Conservation (phyloP, 2,888 invertebrate species). For the Drosophila diplacantha region DNA sequence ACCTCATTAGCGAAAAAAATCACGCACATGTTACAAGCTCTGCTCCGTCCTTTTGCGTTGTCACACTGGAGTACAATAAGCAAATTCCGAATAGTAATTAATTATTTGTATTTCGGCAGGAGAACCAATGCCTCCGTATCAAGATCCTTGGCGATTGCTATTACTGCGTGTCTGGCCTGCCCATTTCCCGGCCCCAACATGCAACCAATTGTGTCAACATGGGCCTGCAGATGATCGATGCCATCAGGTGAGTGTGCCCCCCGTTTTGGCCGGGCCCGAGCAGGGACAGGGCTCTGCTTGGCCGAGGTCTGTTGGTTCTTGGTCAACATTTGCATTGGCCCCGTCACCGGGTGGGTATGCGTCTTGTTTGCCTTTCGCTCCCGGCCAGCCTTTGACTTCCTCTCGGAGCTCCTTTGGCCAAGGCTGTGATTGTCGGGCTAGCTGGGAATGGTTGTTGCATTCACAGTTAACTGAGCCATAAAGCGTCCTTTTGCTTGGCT, state of each 20-base stretch:
- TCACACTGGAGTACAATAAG: neutral
- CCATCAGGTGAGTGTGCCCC: slow-evolving; percentile 84
- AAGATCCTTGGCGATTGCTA: slow-evolving; percentile 98
- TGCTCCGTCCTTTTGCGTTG: neutral
- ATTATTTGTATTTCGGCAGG: slow-evolving; percentile 80
- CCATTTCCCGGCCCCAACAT: slow-evolving; percentile 94
- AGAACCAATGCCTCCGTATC: slow-evolving; percentile 96
- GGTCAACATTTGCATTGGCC: slow-evolving; percentile 45
- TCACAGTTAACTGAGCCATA: slow-evolving; percentile 24
- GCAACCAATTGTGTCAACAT: slow-evolving; percentile 97
- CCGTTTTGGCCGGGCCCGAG: neutral
- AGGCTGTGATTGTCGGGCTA: slow-evolving; percentile 24
- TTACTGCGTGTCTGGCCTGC: slow-evolving; percentile 95
- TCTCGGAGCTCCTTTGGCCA: slow-evolving; percentile 12
- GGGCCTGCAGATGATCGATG: slow-evolving; percentile 97
- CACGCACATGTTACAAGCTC: no score
- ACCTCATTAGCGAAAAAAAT: neutral
- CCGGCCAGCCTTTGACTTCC: slow-evolving; percentile 37
- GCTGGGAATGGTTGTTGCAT: slow-evolving; percentile 16
- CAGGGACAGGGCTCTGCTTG: neutral
- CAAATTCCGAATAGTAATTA: neutral
- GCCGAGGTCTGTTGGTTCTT: slow-evolving; percentile 6
- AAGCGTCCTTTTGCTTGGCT: slow-evolving; percentile 19
- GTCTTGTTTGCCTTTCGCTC: slow-evolving; percentile 51
- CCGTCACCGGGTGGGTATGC: slow-evolving; percentile 48